Base-by-base conservation (phyloP, 2,797 vertebrate genomes). In the Harpagifer antarcticus region DNA sequence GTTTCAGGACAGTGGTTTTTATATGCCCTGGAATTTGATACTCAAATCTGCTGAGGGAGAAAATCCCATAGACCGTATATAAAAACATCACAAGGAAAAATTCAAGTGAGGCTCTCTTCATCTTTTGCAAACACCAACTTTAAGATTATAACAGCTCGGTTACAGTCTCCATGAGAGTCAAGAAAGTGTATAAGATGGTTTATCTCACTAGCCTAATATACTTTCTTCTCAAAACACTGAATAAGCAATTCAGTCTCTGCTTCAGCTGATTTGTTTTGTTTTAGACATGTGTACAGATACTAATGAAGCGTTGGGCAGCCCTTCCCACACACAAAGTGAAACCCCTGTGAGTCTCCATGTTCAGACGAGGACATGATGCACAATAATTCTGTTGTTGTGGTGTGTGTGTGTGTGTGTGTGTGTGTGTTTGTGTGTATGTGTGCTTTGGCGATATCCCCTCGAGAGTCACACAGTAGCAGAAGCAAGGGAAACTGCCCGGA, bases 381-480 rank as follows among this genome's bases (percentile, higher is more conserved):
- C n/a, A 77, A 13, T 2, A 67, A 61, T 61, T 42, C n/a, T 58
- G 63, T 68, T 69, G 10, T 33, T 31, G 31, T 37, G 6, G 23
- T 27, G 23, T 23, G 23, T 23, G 23, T 23, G 23, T 23, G 23
- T 23, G 9, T 43, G 33, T 33, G 33, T 78, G 44, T 48, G 16
- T 72, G 31, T 58, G 27, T 68, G 47, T 70, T 37, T 66, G 20
- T 59, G 47, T 64, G 27, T 58, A 47, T 61, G 68, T n/a, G 42
- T 31, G 61, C 23, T 76, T 69, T 77, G 37, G 55, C 69, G 53
- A 52, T 43, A 62, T 83, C 79, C 72, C 33, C 70, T 49, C 0
- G 12, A 82, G 79, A 82, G 66, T 55, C n/a, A 74, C 60, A 56
- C 60, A 74, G 60, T 56, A 77, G 55, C 76, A 76, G 78, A 82